Evolutionary conservation across 2,888 invertebrate genomes (phyloP).

Genomic region (Athetis lepigone): DNA sequence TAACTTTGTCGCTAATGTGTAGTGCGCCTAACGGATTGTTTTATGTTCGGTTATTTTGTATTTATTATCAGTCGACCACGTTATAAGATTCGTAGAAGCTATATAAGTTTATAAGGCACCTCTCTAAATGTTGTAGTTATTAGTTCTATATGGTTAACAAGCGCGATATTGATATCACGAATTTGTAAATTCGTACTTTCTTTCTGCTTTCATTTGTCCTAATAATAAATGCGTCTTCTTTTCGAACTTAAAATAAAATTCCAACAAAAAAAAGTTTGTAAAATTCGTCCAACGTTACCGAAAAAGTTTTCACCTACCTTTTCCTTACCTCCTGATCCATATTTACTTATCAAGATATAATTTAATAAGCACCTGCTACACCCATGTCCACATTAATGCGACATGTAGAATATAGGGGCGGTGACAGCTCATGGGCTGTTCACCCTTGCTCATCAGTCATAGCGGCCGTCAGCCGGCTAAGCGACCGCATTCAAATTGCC

Average conservation of each 20-base stretch:
- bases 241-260: no score
- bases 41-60: constrained; percentile 36
- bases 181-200: no score
- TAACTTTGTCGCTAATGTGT: constrained; percentile 34
- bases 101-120: no score
- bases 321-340: constrained; percentile 17
- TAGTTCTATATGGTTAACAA: no score
- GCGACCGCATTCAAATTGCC: constrained; percentile 90
- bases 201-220: no score
- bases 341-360: constrained; percentile 61
- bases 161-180: no score
- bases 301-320: background rate
- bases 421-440: constrained; percentile 87
- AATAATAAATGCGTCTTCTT: no score
- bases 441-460: constrained; percentile 90
- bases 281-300: background rate
- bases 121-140: no score
- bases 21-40: constrained; percentile 42
- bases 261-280: background rate
- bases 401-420: constrained; percentile 84
- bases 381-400: constrained; percentile 78
- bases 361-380: constrained; percentile 73
- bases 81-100: no score
- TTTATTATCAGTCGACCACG: constrained; percentile 11
- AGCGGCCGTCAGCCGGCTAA: constrained; percentile 86